Base-by-base conservation (phyloP, 2,797 vertebrate genomes). In the Tiaroga cobitis region DNA sequence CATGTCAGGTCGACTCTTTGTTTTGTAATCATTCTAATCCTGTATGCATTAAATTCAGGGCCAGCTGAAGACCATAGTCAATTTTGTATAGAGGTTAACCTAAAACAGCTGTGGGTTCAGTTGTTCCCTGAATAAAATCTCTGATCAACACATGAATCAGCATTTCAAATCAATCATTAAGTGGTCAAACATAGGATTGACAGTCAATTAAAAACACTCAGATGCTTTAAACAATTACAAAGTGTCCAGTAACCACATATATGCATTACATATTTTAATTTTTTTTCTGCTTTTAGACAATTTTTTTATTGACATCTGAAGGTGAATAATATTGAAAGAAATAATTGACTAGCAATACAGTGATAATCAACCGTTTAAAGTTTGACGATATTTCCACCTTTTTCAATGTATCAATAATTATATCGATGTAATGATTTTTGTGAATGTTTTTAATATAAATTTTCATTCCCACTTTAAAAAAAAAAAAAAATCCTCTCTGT, bases 31-130 rank as follows among this genome's bases (percentile, higher is more conserved):
- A 39, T 7, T 13, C 3, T 77, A 51, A 77, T 86, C 39, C 51
- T 15, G 56, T 43, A 65, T 37, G 26, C 41, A 78, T 67, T 26
- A 74, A 9, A 86, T 72, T 78, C 74, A 89, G 87, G 72, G 80
- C 81, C 88, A 85, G 82, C 88, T 67, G 89, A 88, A 84, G 86
- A 90, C 88, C 84, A 11, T 87, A 88, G 86, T 83, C 87, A 67
- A 85, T 73, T 88, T 46, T 69, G 70, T 90, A 78, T 81, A 83
- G n/a, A 85, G 73, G 85, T 68, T 91, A 74, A 91, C 81, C 61
- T 49, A 84, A 90, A 91, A 61, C 92, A 92, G 91, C 92, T 92
- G 91, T 21, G 10, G 46, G 16, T 49, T 82, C 49, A 78, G 74
- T 65, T 70, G 74, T 37, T 69, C 3, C 61, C 26, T 9, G 29